Evolutionary conservation across 2,797 vertebrate species (phyloP).

Genomic region (Ficedula albicollis): DNA sequence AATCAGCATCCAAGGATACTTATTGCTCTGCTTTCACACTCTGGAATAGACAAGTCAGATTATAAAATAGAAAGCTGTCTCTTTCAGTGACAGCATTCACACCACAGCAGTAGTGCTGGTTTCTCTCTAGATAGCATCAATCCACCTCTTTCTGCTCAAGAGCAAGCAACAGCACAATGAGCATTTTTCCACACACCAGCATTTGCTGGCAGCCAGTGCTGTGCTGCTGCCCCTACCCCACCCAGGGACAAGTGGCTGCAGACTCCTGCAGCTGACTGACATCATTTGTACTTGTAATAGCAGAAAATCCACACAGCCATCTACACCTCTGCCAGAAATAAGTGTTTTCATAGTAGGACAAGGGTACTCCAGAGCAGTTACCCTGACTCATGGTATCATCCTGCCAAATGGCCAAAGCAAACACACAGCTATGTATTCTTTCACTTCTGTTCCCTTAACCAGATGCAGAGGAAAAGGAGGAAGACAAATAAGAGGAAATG

Average conservation of each 20-base stretch:
- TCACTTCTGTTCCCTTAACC: neutral
- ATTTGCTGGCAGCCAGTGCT: neutral
- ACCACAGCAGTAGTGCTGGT: neutral
- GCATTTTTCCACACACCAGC: neutral
- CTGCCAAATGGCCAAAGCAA: neutral
- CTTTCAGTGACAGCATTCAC: neutral
- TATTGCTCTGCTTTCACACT: neutral
- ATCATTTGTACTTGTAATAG: neutral
- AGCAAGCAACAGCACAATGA: neutral
- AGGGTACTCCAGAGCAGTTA: neutral
- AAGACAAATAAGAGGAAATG: neutral
- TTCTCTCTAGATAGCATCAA: neutral
- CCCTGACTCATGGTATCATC: neutral
- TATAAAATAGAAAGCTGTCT: conserved; percentile 12
- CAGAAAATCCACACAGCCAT: neutral
- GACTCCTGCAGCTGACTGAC: neutral
- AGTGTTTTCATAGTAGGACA: neutral
- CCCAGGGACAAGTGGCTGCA: neutral
- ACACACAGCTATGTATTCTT: neutral
- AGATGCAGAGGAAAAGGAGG: neutral
- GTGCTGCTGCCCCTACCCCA: neutral
- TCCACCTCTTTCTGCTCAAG: neutral
- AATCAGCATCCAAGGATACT: neutral
- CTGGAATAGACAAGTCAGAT: neutral
- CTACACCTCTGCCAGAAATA: neutral